Base-by-base conservation (phyloP, 2,113 vertebrate species). In the Amazona guildingii region DNA sequence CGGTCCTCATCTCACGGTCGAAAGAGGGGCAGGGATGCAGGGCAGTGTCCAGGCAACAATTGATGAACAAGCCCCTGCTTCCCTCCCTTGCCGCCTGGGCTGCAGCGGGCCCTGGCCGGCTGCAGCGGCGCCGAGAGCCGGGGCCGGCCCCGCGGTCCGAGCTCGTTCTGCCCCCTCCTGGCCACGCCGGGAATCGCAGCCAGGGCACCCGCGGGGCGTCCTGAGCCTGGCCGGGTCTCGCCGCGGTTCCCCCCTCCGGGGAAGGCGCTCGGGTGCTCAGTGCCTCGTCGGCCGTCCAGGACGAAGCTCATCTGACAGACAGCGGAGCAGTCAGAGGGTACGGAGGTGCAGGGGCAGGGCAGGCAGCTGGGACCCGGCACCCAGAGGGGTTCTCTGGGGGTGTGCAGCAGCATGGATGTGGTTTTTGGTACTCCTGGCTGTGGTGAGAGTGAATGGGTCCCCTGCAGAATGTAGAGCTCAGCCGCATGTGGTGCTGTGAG, bases 161-260 rank as follows among this genome's bases (percentile, higher is more conserved):
- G 90, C 90, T 95, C 83, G 41, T 75, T 41, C 17, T 77, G 94
- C 94, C 46, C 95, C 49, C 94, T 95, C 49, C 90, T 49, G 95
- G 90, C 84, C 29, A 49, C 73, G 5, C 11, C 29, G 37, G 64
- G 84, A 74, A 94, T 5, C 8, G 25, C 95, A 95, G 85, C 67
- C 48, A 4, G 21, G 35, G 11, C 55, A 17, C n/a, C 27, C 27
- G 1, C 57, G 15, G 35, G 51, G 52, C 83, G 13, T 7, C 52
- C 63, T 9, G 21, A 37, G 35, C 35, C n/a, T 27, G 31, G 11
- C 39, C 33, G 31, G 31, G 33, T 57, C 55, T 21, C 31, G 19
- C 5, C 6, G 31, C 19, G 12, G 55, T 23, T 6, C n/a, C n/a
- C 59, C 2, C 5, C 10, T 25, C 9, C 57, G 14, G 31, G 12